Evolutionary conservation across 2,888 invertebrate species (phyloP).

Genomic region (Baronia brevicornis): DNA sequence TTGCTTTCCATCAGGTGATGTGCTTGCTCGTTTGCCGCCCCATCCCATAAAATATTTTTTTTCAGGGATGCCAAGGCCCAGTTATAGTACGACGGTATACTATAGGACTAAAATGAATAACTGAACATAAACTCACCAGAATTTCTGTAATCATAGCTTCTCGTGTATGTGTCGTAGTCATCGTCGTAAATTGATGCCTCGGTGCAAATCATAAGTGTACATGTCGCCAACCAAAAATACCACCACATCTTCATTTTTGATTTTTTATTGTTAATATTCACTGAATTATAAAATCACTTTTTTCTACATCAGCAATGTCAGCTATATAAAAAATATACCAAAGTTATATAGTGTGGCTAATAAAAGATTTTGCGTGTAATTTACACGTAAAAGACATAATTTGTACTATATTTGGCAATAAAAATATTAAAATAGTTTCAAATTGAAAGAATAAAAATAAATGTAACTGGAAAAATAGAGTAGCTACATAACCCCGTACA

Average conservation of each 20-base stretch:
- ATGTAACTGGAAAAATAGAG: too few relatives aligned
- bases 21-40: too few relatives aligned
- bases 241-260: conserved; percentile 43
- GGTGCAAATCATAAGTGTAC: conserved; percentile 35
- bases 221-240: conserved; percentile 40
- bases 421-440: too few relatives aligned
- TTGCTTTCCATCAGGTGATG: too few relatives aligned
- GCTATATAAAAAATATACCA: conserved; percentile 14
- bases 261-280: conserved; percentile 24
- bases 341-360: conserved; percentile 14
- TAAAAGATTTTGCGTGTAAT: conserved; percentile 6
- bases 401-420: too few relatives aligned
- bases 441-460: too few relatives aligned
- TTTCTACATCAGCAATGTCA: conserved; percentile 28
- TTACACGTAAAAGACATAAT: too few relatives aligned
- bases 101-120: too few relatives aligned
- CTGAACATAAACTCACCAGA: conserved; percentile 41
- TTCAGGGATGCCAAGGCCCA: too few relatives aligned
- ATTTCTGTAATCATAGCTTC: conserved; percentile 52
- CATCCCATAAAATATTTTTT: too few relatives aligned
- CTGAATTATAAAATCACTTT: conserved; percentile 21
- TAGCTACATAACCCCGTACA: too few relatives aligned
- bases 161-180: conserved; percentile 64
- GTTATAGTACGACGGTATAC: too few relatives aligned
- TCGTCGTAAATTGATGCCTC: conserved; percentile 60